Conservation (phyloP, 2,797 vertebrate species). For the Amblyopsis hoosieri region DNA sequence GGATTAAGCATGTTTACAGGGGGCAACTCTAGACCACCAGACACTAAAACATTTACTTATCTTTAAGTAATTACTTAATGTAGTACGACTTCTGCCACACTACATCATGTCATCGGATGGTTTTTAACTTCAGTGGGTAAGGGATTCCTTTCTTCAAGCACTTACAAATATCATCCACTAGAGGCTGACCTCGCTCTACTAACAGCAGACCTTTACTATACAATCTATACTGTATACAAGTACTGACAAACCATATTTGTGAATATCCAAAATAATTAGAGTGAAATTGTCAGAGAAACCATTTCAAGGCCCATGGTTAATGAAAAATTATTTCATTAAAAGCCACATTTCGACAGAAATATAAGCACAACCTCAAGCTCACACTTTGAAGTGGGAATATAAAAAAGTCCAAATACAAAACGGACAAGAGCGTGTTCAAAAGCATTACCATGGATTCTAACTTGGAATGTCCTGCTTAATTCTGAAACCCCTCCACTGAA, state of each 20-base stretch:
- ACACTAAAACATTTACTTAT: no score
- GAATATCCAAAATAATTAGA: no score
- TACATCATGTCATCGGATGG: not conserved
- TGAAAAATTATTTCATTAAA: no score
- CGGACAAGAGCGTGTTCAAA: constrained; percentile 24
- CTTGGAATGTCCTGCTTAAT: constrained; percentile 45
- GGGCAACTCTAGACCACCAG: no score
- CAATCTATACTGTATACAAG: no score
- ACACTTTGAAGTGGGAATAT: constrained; percentile 17
- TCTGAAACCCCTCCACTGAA: constrained; percentile 54
- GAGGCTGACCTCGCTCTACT: constrained; percentile 56
- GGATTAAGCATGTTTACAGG: no score
- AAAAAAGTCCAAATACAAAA: constrained; percentile 16
- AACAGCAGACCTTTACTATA: not conserved
- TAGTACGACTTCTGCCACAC: not conserved
- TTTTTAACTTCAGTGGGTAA: not conserved
- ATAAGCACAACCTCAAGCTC: not conserved
- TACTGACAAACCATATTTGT: no score
- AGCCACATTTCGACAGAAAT: no score
- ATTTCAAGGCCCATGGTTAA: no score
- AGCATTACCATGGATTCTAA: constrained; percentile 31
- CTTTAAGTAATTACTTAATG: not conserved
- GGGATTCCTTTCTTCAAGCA: not conserved
- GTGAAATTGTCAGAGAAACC: no score
- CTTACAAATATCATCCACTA: constrained; percentile 49